Conservation (phyloP, 2,797 vertebrate species). For the Liasis olivaceus region DNA sequence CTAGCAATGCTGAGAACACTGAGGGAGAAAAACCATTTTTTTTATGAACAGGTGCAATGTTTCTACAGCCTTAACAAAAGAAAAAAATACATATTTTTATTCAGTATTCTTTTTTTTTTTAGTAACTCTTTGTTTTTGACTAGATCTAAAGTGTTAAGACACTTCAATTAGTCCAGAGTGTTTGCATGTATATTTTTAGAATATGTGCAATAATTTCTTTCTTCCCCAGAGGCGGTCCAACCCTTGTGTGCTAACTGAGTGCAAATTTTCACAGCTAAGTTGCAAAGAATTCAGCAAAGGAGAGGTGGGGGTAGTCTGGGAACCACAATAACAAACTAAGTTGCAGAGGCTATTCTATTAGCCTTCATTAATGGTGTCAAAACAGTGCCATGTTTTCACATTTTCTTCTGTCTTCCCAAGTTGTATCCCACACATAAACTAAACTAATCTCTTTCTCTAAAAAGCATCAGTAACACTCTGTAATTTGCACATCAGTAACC, state of each 20-base stretch:
- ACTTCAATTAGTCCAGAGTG: neutral
- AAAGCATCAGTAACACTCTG: conserved; percentile 32
- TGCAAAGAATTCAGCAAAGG: neutral
- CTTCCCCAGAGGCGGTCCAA: neutral
- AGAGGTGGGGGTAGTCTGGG: neutral
- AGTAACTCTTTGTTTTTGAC: neutral
- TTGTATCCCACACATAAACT: conserved; percentile 19
- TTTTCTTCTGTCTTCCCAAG: conserved; percentile 30
- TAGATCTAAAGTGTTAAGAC: neutral
- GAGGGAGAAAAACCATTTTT: neutral
- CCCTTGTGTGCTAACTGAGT: neutral
- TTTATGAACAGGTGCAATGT: neutral
- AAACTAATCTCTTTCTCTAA: conserved; percentile 34
- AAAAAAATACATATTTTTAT: neutral
- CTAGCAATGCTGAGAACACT: neutral
- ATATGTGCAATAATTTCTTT: neutral
- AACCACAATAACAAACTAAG: neutral
- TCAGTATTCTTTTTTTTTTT: neutral
- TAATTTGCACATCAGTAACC: conserved; percentile 26
- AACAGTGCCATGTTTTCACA: conserved; percentile 20
- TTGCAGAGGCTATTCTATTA: neutral
- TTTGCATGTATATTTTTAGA: neutral
- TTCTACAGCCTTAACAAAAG: neutral
- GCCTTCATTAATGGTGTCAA: conserved; percentile 11
- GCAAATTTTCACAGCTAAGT: conserved; percentile 31